A percentile compares a stretch with the other conserved stretches of the same genome.
phyloP scores from a whole-genome alignment of 2,113 vertebrate genomes.

The Parus major region DNA sequence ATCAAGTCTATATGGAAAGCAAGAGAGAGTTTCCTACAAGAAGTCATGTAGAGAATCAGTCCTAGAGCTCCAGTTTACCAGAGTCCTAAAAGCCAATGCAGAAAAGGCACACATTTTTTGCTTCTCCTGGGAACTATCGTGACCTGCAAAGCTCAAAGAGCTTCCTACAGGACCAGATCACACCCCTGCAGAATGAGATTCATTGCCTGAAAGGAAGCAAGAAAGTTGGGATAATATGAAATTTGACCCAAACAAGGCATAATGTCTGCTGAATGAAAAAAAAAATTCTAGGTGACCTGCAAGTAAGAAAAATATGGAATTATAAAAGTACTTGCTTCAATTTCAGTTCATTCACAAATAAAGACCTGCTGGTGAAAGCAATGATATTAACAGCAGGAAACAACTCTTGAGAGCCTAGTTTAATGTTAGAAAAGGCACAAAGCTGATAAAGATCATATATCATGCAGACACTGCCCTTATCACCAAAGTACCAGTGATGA shows the following conservation, averaged over 20 bases:
- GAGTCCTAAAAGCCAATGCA: background rate
- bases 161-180: background rate
- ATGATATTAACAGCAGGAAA: background rate
- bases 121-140: background rate
- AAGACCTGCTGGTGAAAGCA: background rate
- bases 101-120: background rate
- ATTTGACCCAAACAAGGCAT: background rate
- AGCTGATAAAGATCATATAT: background rate
- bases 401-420: background rate
- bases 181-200: background rate
- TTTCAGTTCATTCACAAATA: background rate
- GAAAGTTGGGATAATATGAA: background rate
- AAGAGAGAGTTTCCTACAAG: background rate
- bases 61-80: background rate
- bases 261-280: background rate
- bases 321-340: background rate
- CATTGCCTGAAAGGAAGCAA: background rate
- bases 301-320: background rate
- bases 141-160: background rate
- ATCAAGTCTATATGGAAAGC: background rate
- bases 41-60: background rate
- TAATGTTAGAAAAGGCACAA: background rate
- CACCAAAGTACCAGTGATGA: background rate
- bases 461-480: background rate
- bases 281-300: background rate